These are phyloP conservation scores for Uropetala carovei DNA, from an alignment of 2,888 invertebrate species.

Conservation along the genomic window DNA sequence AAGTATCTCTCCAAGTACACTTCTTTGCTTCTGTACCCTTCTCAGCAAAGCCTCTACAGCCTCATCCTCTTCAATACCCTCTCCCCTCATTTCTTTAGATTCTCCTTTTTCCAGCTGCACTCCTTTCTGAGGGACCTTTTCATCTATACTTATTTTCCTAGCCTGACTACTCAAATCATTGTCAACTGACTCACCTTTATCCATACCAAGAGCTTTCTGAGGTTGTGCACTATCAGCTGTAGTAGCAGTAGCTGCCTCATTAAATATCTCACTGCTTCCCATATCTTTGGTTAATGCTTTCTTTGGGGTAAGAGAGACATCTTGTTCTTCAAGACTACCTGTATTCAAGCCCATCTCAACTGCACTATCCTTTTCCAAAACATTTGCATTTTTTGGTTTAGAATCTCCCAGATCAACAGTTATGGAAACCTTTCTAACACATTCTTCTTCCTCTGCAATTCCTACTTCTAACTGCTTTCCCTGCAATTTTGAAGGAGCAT, in stretches of 20 bases:
- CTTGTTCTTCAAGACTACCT: conserved; percentile 67
- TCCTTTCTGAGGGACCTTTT: background rate
- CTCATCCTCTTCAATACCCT: conserved; percentile 77
- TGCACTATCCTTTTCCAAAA: conserved; percentile 66
- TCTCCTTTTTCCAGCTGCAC: conserved; percentile 50
- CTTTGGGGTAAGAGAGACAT: conserved; percentile 67
- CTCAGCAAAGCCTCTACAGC: conserved; percentile 81
- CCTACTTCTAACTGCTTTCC: conserved; percentile 72
- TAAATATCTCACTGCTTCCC: background rate
- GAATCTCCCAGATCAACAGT: conserved; percentile 67
- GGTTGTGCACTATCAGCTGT: background rate
- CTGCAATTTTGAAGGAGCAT: conserved; percentile 72
- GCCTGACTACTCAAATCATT: background rate
- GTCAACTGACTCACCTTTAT: conserved; percentile 27
- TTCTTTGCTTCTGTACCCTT: conserved; percentile 83
- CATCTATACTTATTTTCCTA: background rate
- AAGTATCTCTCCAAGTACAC: conserved; percentile 83
- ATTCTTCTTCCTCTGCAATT: conserved; percentile 65
- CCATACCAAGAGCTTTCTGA: conserved; percentile 13
- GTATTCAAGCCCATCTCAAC: conserved; percentile 63
- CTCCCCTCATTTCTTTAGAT: conserved; percentile 69
- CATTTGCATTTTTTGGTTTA: conserved; percentile 70
- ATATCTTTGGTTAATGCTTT: conserved; percentile 73
- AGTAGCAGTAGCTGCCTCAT: background rate
- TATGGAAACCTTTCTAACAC: conserved; percentile 67